phyloP scores from a whole-genome alignment of 2,113 vertebrate genomes.

The Hippolais icterina region DNA sequence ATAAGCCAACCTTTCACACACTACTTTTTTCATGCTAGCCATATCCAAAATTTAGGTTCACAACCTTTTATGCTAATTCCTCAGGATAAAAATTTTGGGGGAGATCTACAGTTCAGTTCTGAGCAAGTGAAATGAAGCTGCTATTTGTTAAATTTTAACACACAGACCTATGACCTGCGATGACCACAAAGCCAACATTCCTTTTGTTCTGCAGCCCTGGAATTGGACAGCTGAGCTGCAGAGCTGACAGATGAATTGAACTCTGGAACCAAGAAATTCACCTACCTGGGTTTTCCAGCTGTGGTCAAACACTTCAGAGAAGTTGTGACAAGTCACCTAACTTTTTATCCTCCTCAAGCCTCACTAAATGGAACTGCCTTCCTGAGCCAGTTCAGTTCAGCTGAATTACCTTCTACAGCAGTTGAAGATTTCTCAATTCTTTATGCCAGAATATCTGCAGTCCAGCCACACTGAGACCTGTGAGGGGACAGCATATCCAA shows the following conservation, averaged over 20 bases:
- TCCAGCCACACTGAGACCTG: neutral
- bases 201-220: neutral
- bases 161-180: neutral
- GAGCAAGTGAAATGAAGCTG: neutral
- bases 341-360: neutral
- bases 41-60: neutral
- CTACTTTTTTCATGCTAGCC: neutral
- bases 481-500: neutral
- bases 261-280: neutral
- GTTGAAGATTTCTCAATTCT: neutral
- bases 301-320: neutral
- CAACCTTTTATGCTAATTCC: neutral
- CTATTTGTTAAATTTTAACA: conserved; percentile 13
- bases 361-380: neutral
- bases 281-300: neutral
- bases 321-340: neutral
- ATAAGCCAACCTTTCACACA: neutral
- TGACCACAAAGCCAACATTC: neutral
- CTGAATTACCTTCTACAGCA: neutral
- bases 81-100: neutral
- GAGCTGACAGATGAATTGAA: neutral
- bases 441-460: neutral
- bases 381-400: neutral
- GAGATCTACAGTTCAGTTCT: neutral
- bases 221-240: neutral